A percentile compares a stretch with the other conserved stretches of the same genome.
phyloP scores from a whole-genome alignment of 2,888 invertebrate species.

The Abrostola triplasia region DNA sequence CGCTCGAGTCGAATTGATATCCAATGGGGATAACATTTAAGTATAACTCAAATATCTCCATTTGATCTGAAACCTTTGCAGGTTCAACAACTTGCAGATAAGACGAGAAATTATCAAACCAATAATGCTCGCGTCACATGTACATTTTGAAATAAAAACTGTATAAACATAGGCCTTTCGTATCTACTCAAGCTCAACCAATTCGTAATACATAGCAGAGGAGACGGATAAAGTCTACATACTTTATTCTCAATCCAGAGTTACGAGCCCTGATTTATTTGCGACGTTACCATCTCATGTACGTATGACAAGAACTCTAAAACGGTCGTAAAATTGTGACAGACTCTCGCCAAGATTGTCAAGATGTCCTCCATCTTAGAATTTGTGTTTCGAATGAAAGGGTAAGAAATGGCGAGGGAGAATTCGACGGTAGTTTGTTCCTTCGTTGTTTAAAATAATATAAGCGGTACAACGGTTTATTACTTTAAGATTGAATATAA shows the following conservation, averaged over 20 bases:
- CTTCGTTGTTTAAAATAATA: neutral
- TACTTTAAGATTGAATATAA: too few relatives aligned
- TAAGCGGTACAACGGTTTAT: too few relatives aligned
- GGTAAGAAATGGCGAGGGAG: neutral
- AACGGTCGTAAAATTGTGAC: slow-evolving; percentile 32
- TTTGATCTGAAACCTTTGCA: too few relatives aligned
- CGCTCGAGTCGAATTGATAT: too few relatives aligned
- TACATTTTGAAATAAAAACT: slow-evolving; percentile 18
- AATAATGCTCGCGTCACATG: neutral
- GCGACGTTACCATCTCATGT: slow-evolving; percentile 18
- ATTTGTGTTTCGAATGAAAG: slow-evolving; percentile 17
- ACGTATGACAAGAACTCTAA: slow-evolving; percentile 26
- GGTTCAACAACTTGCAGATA: too few relatives aligned
- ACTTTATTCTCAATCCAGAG: slow-evolving; percentile 40
- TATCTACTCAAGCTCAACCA: neutral
- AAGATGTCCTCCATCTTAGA: slow-evolving; percentile 16
- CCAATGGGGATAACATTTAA: too few relatives aligned
- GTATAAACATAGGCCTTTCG: neutral
- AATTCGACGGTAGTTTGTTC: neutral
- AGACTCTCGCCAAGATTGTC: slow-evolving; percentile 18
- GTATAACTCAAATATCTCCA: too few relatives aligned
- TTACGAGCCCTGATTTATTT: slow-evolving; percentile 47
- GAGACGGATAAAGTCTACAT: slow-evolving; percentile 7
- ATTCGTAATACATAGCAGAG: slow-evolving; percentile 10
- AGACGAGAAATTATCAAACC: neutral